Conservation (phyloP, 1,140 invertebrate species). For the Tribolium madens region DNA sequence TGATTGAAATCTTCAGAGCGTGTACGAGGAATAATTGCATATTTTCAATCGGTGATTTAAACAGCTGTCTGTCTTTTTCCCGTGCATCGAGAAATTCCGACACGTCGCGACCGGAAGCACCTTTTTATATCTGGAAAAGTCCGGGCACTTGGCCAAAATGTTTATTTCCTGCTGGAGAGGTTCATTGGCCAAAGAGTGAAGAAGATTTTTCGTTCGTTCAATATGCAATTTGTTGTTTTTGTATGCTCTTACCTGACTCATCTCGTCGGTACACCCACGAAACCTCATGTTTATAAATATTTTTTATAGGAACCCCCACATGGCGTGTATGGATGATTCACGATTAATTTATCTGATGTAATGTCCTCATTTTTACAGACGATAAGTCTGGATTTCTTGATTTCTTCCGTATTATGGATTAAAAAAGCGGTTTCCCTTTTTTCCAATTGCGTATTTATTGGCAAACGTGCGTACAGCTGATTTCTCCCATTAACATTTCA, state of each 20-base stretch:
- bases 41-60: conserved; percentile 21
- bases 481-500: conserved; percentile 24
- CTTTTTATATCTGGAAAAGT: conserved; percentile 31
- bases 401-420: conserved; percentile 17
- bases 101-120: conserved; percentile 21
- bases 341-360: conserved; percentile 4
- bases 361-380: conserved; percentile 35
- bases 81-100: conserved; percentile 10
- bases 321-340: conserved; percentile 16
- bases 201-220: not conserved
- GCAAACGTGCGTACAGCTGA: not conserved
- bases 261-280: conserved; percentile 14
- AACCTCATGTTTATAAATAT: conserved; percentile 29
- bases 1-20: conserved; percentile 1
- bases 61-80: conserved; percentile 15
- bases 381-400: not conserved
- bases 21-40: conserved; percentile 6
- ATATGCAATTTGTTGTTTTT: conserved; percentile 30
- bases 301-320: conserved; percentile 23
- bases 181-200: conserved; percentile 26
- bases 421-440: conserved; percentile 4
- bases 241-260: conserved; percentile 19
- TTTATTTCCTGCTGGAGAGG: conserved; percentile 22
- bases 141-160: conserved; percentile 28
- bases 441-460: conserved; percentile 2